phyloP scores from a whole-genome alignment of 2,797 vertebrate species.

The Myotis vivesi region DNA sequence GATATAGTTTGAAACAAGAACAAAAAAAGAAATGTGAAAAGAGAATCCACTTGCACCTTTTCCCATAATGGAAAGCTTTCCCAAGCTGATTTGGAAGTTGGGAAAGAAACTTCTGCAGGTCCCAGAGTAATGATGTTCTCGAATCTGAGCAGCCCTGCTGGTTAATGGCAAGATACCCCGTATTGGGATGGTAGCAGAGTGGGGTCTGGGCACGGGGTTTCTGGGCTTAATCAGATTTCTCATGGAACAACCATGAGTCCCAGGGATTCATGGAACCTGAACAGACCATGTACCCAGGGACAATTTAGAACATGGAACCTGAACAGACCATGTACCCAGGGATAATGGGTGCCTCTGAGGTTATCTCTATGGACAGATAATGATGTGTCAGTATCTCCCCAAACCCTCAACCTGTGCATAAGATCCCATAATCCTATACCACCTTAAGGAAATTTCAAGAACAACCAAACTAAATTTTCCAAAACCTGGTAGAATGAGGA shows the following conservation, averaged over 20 bases:
- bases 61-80: background rate
- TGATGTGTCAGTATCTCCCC: background rate
- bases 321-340: background rate
- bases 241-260: background rate
- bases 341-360: background rate
- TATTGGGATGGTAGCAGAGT: background rate
- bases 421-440: background rate
- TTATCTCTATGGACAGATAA: background rate
- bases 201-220: background rate
- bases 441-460: background rate
- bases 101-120: background rate
- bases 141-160: background rate
- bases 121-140: background rate
- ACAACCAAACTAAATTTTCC: background rate
- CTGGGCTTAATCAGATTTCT: background rate
- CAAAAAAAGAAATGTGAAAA: background rate
- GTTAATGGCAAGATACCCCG: background rate
- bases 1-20: background rate
- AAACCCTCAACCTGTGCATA: background rate
- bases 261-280: background rate
- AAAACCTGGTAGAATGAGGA: background rate
- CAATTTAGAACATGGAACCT: background rate
- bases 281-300: background rate
- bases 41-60: background rate
- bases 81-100: background rate